phyloP scores from a whole-genome alignment of 2,113 vertebrate genomes.

The Pseudorasbora parva region DNA sequence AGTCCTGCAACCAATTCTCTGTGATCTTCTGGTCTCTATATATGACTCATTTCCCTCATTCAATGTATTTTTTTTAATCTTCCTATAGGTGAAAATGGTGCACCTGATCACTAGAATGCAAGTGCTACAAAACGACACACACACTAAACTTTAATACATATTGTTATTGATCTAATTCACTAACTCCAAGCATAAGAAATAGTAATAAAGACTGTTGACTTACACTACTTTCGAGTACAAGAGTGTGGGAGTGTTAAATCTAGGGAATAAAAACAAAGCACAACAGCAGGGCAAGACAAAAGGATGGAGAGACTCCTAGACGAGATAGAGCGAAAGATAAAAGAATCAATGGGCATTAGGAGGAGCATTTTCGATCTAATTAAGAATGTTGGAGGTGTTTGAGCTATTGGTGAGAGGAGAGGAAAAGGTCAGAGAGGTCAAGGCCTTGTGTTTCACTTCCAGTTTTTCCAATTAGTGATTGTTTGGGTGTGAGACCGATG shows the following conservation, averaged over 20 bases:
- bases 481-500: constrained; percentile 14
- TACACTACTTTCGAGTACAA: background rate
- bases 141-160: too few species aligned
- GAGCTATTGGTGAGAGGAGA: constrained; percentile 32
- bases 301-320: background rate
- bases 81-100: too few species aligned
- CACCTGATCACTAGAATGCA: background rate
- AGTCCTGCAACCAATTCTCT: too few species aligned
- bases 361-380: constrained; percentile 35
- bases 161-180: background rate
- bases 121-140: too few species aligned
- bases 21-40: background rate
- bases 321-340: constrained; percentile 15
- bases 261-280: constrained; percentile 4
- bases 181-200: background rate
- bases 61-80: background rate
- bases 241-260: background rate
- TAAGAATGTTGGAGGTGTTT: constrained; percentile 8
- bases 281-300: background rate
- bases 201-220: background rate
- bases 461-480: constrained; percentile 40
- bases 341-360: constrained; percentile 28
- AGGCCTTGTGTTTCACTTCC: constrained; percentile 32
- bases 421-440: constrained; percentile 22
- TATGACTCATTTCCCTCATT: background rate